Evolutionary conservation across 2,888 invertebrate species (phyloP), one percentile per base, ranked within the genome.

Genomic region (Himalopsyche tibetana): DNA sequence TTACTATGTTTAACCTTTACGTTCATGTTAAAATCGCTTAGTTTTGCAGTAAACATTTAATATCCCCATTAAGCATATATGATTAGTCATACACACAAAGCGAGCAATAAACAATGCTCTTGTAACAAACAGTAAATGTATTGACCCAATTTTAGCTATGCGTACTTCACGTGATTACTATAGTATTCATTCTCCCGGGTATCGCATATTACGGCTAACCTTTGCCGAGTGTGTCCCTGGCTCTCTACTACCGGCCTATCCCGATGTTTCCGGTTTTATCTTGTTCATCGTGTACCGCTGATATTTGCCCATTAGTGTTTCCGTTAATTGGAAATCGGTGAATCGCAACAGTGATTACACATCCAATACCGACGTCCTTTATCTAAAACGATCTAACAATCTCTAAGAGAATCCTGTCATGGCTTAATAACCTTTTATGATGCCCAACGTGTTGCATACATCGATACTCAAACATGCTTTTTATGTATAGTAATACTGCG

Each of bases 261-360:
- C 80, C 42, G 40, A 42, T 80, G 80, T 38, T 82, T 82, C 84
- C 80, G 81, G 81, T 45, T 81, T 81, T 56, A 84, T 80, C 82
- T 84, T 40, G 84, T 56, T 82, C 55, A 82, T 82, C 74, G 85
- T 40, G 55, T 74, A 38, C 82, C 79, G 55, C 82, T 79, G 85
- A 85, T 85, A 85, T 85, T 85, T 85, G 82, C 80, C 85, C 85
- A 86, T 86, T 86, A 86, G 83, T 86, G 81, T 86, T 86, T 86
- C 86, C 86, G 86, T 86, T 86, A 84, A 86, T 86, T 86, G 86
- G 86, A 84, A 84, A 81, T 84, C 82, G 74, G 83, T 83, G 82
- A 56, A 84, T 82, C 86, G 84, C 84, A 84, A 84, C 84, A 79
- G 55, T 79, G 55, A 63, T 56, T 82, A 40, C 56, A 40, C 40